Evolutionary conservation across 92 coral and sea anemone species (phyloP), one percentile per base, ranked within the genome.

Genomic region (Palythoa grandis): DNA sequence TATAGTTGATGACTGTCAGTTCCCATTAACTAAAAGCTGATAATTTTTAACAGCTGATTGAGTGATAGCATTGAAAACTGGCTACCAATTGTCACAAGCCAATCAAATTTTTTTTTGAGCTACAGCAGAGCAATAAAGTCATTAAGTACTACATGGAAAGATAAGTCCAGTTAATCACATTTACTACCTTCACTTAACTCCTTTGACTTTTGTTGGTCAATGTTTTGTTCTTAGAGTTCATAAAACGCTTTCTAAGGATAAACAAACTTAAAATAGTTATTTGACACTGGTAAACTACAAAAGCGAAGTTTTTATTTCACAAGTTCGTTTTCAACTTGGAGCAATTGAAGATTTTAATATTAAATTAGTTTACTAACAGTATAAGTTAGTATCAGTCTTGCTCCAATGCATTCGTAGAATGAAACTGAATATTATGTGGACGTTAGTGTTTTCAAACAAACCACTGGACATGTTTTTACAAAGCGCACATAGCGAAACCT

Each of bases 371-470:
- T 69, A 69, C 39, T 22, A 76, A 29, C 53, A 52, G 0, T 76
- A 3, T 43, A 22, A 25, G 22, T 24, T 25, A 54, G 39, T 16
- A 29, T 76, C n/a, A 29, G 67, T 25, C 39, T 37, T 56, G 68
- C 67, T 53, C 67, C 15, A 54, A 53, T 37, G 47, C 40, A 50
- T 67, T 66, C 23, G 25, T 22, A 39, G 29, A 66, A n/a, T 68
- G 16, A 80, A 8, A n/a, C n/a, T n/a, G 56, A 52, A 16, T 50
- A 11, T n/a, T 65, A 29, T 79, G 47, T 24, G 19, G 43, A 63
- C 72, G 50, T 53, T 14, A 79, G 47, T 38, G 40, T 22, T 22
- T 43, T 65, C 39, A 61, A 78, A 78, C 69, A 61, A 61, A 58
- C 69, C 2, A 35, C 35, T 7, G 17, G 56, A 67, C 61, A 80